Evolutionary conservation across 2,888 invertebrate species (phyloP).

Genomic region (Scaptodrosophila latifasciaeformis): DNA sequence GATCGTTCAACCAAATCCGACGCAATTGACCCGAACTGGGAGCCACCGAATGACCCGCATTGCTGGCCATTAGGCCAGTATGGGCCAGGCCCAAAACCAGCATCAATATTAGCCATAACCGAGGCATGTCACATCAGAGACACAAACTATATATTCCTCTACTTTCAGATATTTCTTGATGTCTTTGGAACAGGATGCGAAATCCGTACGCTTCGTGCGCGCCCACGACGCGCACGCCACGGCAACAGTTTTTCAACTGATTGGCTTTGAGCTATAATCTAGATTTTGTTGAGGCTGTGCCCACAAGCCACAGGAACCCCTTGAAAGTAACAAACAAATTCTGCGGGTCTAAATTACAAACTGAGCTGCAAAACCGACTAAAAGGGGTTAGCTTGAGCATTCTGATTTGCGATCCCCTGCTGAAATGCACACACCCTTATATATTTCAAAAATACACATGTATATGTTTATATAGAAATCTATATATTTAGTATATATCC

Average conservation of each 20-base stretch:
- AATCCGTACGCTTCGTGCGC: conserved; percentile 32
- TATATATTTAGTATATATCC: too few relatives aligned
- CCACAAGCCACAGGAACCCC: too few relatives aligned
- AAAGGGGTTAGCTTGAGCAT: conserved; percentile 18
- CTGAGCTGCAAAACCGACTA: background rate
- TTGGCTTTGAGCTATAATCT: too few relatives aligned
- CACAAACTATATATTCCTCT: conserved; percentile 1
- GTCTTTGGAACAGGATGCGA: background rate
- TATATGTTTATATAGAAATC: too few relatives aligned
- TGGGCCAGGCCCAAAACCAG: conserved; percentile 18
- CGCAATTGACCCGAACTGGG: conserved; percentile 59
- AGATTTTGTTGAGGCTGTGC: background rate
- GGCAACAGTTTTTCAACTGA: conserved; percentile 61
- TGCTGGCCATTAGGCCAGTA: conserved; percentile 1
- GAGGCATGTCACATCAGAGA: background rate
- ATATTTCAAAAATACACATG: too few relatives aligned
- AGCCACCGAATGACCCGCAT: background rate
- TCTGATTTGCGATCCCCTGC: background rate
- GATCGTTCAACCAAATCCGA: conserved; percentile 73
- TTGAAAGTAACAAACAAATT: background rate
- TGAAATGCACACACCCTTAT: background rate
- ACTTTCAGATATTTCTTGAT: background rate
- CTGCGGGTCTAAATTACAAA: conserved; percentile 22
- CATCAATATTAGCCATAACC: conserved; percentile 2
- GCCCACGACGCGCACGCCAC: conserved; percentile 62